Base-by-base conservation (phyloP, 2,113 vertebrate species). In the Panthera leo region DNA sequence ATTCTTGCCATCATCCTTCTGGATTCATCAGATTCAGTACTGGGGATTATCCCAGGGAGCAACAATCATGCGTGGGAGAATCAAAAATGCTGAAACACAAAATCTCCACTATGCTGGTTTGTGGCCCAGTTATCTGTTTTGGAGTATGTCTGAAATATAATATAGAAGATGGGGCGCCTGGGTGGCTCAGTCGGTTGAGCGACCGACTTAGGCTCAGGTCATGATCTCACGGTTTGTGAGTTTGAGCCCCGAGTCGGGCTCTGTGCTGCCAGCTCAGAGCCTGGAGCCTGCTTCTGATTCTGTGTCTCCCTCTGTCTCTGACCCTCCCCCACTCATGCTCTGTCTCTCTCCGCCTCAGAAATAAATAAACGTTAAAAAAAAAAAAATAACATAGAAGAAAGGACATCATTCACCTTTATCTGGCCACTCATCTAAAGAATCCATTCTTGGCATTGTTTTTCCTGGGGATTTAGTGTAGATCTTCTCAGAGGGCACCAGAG, bases 21-120 rank as follows among this genome's bases (percentile, higher is more conserved):
- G 5, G 83, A 95, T 92, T 87, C 48, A 95, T 94, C 39, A 67
- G 89, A 87, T 83, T 95, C 71, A 95, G 79, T 63, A 36, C 63
- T 55, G 6, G 61, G 21, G 3, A 97, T 67, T 83, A 65, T 27
- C 21, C 16, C 16, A 63, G 42, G 25, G 25, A 13, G 73, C 76
- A 79, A 68, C 16, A 53, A 10, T 67, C 3, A 51, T 51, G 9
- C 53, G 25, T 70, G 39, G 15, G 39, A 90, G 27, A 89, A 93
- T 84, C 14, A 48, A 75, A 96, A 93, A 48, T 80, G 34, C 11
- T 88, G 19, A 95, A 86, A 68, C n/a, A 53, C 61, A 70, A 70
- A 79, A 71, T 67, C 48, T 87, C 31, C 75, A 31, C 12, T 48
- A 11, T 70, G 34, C 16, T 68, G 23, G n/a, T 82, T 51, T 82